These are phyloP conservation scores for Ochotona princeps DNA, from an alignment of 2,113 vertebrate genomes.

Conservation along the genomic window DNA sequence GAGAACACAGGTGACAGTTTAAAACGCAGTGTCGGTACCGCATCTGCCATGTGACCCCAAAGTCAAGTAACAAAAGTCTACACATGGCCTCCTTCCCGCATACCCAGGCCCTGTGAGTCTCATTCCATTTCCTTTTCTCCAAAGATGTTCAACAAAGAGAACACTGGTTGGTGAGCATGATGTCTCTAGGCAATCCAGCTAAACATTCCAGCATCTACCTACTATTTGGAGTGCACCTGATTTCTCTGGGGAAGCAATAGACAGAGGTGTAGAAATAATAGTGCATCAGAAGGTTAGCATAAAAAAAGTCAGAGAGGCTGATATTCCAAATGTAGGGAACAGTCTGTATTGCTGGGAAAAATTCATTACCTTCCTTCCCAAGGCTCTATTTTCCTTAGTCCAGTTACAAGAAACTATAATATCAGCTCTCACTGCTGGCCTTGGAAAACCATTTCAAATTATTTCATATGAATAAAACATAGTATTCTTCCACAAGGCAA, in stretches of 20 bases:
- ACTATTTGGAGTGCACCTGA: neutral
- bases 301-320: neutral
- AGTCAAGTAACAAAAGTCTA: neutral
- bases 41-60: neutral
- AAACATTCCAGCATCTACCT: neutral
- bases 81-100: neutral
- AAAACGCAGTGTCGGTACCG: neutral
- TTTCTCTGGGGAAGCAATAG: neutral
- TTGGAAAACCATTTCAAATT: neutral
- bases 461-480: slow-evolving; percentile 22
- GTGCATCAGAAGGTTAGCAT: neutral
- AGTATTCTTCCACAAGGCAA: neutral
- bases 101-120: neutral
- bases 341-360: neutral
- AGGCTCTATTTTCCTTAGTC: neutral
- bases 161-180: neutral
- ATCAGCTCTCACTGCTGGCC: neutral
- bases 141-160: neutral
- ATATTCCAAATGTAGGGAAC: neutral
- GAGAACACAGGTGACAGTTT: neutral
- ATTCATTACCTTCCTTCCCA: neutral
- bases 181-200: neutral
- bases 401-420: neutral
- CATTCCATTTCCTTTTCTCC: neutral
- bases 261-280: neutral